Conservation (phyloP, 2,888 invertebrate species). For the Drosophila longiperda region DNA sequence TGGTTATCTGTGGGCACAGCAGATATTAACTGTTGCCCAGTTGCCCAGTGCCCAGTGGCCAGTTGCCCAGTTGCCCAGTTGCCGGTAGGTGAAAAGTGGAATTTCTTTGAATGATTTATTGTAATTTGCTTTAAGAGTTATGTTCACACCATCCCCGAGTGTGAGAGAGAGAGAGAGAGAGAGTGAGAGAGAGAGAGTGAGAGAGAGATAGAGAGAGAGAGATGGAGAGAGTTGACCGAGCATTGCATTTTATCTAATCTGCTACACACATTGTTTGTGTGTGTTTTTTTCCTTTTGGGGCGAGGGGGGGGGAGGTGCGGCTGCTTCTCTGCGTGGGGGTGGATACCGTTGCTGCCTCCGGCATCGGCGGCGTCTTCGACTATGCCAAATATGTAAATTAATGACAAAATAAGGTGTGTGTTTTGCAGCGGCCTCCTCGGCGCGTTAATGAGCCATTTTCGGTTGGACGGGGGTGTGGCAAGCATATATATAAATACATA, state of each 20-base stretch:
- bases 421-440: conserved; percentile 68
- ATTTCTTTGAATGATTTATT: conserved; percentile 81
- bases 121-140: conserved; percentile 81
- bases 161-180: not conserved
- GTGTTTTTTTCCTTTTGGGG: not conserved
- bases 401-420: conserved; percentile 80
- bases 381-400: conserved; percentile 72
- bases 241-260: conserved; percentile 75
- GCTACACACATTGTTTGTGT: conserved; percentile 11
- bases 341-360: conserved; percentile 30
- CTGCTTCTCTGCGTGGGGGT: conserved; percentile 49
- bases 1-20: conserved; percentile 34
- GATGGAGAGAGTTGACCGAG: conserved; percentile 21
- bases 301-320: conserved; percentile 13
- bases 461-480: conserved; percentile 2
- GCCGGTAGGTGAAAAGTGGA: conserved; percentile 77
- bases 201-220: not conserved
- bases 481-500: not conserved
- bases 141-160: conserved; percentile 76
- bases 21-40: conserved; percentile 23
- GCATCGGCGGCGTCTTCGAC: conserved; percentile 3
- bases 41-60: conserved; percentile 1
- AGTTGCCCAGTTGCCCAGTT: conserved; percentile 10
- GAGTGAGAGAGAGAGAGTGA: not conserved
- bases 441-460: conserved; percentile 69